Base-by-base conservation (phyloP, 2,888 invertebrate genomes). In the Pristionchus mayeri region DNA sequence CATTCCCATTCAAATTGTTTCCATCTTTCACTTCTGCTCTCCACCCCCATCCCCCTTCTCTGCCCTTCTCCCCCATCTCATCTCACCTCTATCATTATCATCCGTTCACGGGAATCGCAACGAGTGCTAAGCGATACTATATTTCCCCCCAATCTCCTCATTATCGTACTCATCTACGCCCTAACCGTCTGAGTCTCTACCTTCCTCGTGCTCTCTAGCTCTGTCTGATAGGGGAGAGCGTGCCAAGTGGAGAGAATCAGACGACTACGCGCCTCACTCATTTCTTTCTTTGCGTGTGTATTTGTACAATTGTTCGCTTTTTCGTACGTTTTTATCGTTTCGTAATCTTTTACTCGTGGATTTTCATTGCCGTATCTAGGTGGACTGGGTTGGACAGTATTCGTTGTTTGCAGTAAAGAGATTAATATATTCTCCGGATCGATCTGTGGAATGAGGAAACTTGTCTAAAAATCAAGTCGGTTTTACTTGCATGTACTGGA, bases 381-480 rank as follows among this genome's bases (percentile, higher is more conserved):
- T 67, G 16, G 37, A 67, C 37, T 67, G 67, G 67, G 67, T 67
- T 40, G 67, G 67, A 67, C 67, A 67, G 67, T 67, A 67, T 67
- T 67, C n/a, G n/a, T n/a, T n/a, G n/a, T n/a, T n/a, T 67, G 67
- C 37, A 67, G 37, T 67, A 67, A 67, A 67, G 67, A 37, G 67
- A 40, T 40, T 67, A 1, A 7, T n/a, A n/a, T n/a, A n/a, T 16
- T 63, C 18, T 3, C 0, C 27, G 18, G 9, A 67, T 67, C 40
- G 40, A 18, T 67, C 2, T 16, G 9, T 67, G 67, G n/a, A n/a
- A 21, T 34, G 18, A 21, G 34, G 13, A 67, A 67, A 40, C 37
- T 67, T 67, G 67, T 67, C 63, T 7, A 16, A 67, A n/a, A 37
- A 40, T 67, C 67, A 40, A 37, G 67, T 67, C 4, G 60, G 63